Evolutionary conservation across 1,140 invertebrate genomes (phyloP), one percentile per base, ranked within the genome.

Genomic region (Bilobella aurantiaca): DNA sequence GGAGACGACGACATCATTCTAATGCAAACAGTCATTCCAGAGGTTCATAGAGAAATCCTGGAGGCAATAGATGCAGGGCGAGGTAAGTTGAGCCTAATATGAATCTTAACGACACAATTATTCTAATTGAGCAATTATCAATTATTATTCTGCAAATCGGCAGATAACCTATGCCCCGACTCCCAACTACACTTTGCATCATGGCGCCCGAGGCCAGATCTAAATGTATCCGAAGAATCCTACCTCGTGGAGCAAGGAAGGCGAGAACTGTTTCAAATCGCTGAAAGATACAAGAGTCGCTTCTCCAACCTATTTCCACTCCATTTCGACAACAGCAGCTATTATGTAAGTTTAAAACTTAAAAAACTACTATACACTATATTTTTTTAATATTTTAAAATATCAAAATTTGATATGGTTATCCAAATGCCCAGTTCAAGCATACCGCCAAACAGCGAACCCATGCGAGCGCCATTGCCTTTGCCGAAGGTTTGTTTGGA

Each of bases 371-470:
- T n/a, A n/a, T n/a, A n/a, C n/a, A n/a, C n/a, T n/a, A n/a, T n/a
- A n/a, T n/a, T n/a, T n/a, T n/a, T n/a, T n/a, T n/a, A n/a, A n/a
- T n/a, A n/a, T n/a, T n/a, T n/a, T n/a, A n/a, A n/a, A n/a, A n/a
- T n/a, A n/a, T n/a, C n/a, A n/a, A n/a, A n/a, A n/a, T n/a, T n/a
- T n/a, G n/a, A n/a, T n/a, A n/a, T n/a, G n/a, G n/a, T n/a, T n/a
- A n/a, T n/a, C n/a, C n/a, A n/a, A n/a, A n/a, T n/a, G n/a, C n/a
- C n/a, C n/a, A 62, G 21, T 37, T 62, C 29, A 21, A 53, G 25
- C 37, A 46, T 59, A 65, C 63, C 5, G 29, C 32, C 2, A 8
- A 34, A 1, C 56, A 65, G 27, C 28, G 63, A 1, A 65, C 63
- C 5, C 23, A 42, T 1, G 56, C 63, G n/a, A 58, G 29, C 25